Base-by-base conservation (phyloP, 2,888 invertebrate genomes). In the Xanthia icteritia region DNA sequence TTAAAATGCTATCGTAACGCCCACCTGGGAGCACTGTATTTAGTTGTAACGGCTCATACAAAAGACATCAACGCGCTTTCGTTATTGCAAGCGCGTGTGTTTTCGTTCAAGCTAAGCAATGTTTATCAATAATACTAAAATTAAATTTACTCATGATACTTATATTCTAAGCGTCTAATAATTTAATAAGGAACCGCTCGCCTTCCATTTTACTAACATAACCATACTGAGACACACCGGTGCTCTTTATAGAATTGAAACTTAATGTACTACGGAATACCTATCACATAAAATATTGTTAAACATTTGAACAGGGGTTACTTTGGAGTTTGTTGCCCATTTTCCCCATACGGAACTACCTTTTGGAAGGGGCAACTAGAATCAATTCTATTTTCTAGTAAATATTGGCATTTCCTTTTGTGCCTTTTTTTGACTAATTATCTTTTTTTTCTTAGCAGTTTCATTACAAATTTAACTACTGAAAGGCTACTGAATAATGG, bases 21-120 rank as follows among this genome's bases (percentile, higher is more conserved):
- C 31, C 11, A 27, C 15, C 15, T 13, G 8, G 8, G 17, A 8
- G 51, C 8, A 51, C 51, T 9, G 6, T 0, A 20, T 20, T 6
- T 51, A 51, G 20, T 51, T 2, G 23, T 51, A 51, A 31, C 64
- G 36, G 48, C 51, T 75, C 81, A 65, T 90, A 91, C 84, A 90
- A 90, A 90, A 93, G 93, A 93, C 91, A 87, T 92, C 89, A 91
- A 93, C 93, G 92, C 89, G 91, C 85, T 83, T 20, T 6, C 80
- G 39, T 6, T 2, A 0, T 27, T 15, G n/a, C n/a, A n/a, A n/a
- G n/a, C n/a, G n/a, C n/a, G n/a, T n/a, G 4, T 11, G 1, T 11
- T 31, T 72, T 15, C 45, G 13, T 1, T 31, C 0, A 8, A 15
- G 8, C 42, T 11, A 42, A 54, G n/a, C 54, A 23, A 60, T 5